Base-by-base conservation (phyloP, 53 echinoderm and acorn worm genomes). In the Crossaster papposus region DNA sequence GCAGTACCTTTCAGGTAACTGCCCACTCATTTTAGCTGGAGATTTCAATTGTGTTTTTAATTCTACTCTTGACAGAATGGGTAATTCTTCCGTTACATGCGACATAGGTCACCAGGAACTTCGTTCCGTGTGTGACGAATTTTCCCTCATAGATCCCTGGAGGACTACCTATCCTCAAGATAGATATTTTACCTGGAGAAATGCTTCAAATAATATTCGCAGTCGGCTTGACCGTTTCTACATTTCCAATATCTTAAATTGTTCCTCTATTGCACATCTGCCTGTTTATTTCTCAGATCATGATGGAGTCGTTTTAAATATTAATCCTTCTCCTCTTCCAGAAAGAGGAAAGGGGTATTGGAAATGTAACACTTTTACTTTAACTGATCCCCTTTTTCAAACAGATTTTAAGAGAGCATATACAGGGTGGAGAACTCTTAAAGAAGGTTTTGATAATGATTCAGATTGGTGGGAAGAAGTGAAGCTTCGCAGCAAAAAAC, bases 381-480 rank as follows among this genome's bases (percentile, higher is more conserved):
- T 86, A 24, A 29, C 88, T 12, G 71, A 92, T 81, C 64, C 36
- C 22, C 2, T 64, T 15, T 89, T 92, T 92, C 37, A 80, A n/a
- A 18, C 65, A 4, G 82, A 92, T 12, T 88, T 91, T 29, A 44
- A 65, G 1, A 55, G 15, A 64, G 22, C 88, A 29, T 91, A 89
- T 50, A 0, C 30, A 20, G n/a, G 81, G n/a, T 94, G 92, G 92
- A 37, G 54, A 53, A 89, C 89, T 50, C 72, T 94, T 3, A 89
- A 94, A 26, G 79, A 84, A 3, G 90, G 90, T 32, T 92, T 68
- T 64, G 36, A 22, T 2, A 82, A 88, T 6, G 30, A 78, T 17
- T 23, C 72, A 1, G 70, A 83, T 10, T 94, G 92, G 92, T 92
- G 92, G 94, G 92, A 94, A n/a, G 79, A 89, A 50, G 63, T 91